Percentiles rank a stretch among this genome's conserved stretches.
Evolutionary conservation across 2,888 invertebrate species (phyloP).

Genomic region (Macrophya alboannulata): DNA sequence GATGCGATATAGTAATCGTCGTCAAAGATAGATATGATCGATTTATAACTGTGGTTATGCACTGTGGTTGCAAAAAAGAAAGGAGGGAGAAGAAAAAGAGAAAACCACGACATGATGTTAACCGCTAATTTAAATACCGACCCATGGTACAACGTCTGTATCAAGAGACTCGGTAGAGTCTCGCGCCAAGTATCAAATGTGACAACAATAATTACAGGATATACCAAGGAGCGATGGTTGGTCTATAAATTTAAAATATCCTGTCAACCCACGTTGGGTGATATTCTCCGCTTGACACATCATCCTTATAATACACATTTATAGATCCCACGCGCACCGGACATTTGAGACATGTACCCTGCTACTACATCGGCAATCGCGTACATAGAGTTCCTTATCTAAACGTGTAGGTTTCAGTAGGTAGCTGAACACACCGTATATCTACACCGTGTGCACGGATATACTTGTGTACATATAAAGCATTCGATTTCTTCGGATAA

Average conservation of each 20-base stretch:
- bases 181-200: no score
- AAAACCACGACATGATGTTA: background rate
- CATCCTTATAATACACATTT: constrained; percentile 11
- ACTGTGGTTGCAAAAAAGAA: background rate
- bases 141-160: constrained; percentile 35
- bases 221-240: background rate
- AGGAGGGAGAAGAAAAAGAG: background rate
- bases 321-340: constrained; percentile 24
- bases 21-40: constrained; percentile 1
- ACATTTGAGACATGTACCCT: constrained; percentile 25
- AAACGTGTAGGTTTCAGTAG: background rate
- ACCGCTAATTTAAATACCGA: constrained; percentile 28
- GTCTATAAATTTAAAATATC: constrained; percentile 1
- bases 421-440: background rate
- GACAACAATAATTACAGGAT: constrained; percentile 9
- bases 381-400: constrained; percentile 21
- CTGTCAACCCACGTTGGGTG: constrained; percentile 36
- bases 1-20: background rate
- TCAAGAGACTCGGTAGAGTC: no score
- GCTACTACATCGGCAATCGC: background rate
- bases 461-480: background rate
- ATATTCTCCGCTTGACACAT: background rate
- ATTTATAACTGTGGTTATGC: constrained; percentile 42
- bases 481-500: background rate
- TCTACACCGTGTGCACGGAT: background rate